Evolutionary conservation across 2,113 vertebrate genomes (phyloP).

Genomic region (Paedocypris sp.): DNA sequence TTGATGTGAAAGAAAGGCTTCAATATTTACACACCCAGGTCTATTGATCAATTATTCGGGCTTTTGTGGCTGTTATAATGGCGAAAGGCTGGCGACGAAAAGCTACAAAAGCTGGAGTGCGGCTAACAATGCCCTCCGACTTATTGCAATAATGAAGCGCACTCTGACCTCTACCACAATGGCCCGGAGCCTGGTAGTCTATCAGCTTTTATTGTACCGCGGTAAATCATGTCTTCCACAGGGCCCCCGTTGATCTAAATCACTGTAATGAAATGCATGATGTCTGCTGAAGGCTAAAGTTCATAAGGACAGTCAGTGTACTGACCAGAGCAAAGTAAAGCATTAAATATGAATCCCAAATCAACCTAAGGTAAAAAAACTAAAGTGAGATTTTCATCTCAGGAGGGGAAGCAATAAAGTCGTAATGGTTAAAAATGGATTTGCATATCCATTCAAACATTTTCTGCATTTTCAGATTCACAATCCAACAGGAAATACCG

Average conservation of each 20-base stretch:
- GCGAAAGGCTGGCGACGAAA: too few species aligned
- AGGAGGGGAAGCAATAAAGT: too few species aligned
- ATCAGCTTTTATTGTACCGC: slow-evolving; percentile 49
- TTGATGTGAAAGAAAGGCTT: too few species aligned
- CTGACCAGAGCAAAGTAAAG: background rate
- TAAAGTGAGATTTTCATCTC: too few species aligned
- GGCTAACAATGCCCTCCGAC: background rate
- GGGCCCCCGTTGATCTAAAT: slow-evolving; percentile 40
- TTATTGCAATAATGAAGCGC: slow-evolving; percentile 55
- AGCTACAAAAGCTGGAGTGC: background rate
- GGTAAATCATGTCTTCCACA: slow-evolving; percentile 45
- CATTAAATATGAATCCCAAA: background rate
- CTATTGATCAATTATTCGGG: too few species aligned
- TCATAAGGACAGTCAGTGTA: slow-evolving; percentile 9
- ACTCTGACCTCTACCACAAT: slow-evolving; percentile 47
- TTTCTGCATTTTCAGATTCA: too few species aligned
- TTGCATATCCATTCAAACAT: too few species aligned
- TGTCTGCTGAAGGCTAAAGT: slow-evolving; percentile 37
- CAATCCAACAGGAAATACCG: too few species aligned
- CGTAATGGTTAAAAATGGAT: too few species aligned
- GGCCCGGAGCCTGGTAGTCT: slow-evolving; percentile 28
- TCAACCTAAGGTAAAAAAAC: background rate
- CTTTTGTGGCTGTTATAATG: too few species aligned
- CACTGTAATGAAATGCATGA: slow-evolving; percentile 51
- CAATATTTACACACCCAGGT: too few species aligned